Base-by-base conservation (phyloP, 2,113 vertebrate species). In the Rhinoderma darwinii region DNA sequence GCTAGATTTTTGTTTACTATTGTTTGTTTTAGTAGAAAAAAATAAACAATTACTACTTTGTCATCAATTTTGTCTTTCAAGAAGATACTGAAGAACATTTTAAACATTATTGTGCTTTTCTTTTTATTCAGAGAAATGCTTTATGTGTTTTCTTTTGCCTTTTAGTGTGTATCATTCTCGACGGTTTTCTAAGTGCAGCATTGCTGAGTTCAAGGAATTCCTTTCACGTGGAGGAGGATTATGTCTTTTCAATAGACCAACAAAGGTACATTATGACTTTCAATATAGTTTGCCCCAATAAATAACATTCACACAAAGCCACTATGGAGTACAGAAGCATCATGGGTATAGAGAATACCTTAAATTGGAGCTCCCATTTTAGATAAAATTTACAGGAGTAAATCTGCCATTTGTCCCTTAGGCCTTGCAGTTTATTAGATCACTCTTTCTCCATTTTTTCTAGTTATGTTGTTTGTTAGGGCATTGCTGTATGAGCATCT, bases 171-270 rank as follows among this genome's bases (percentile, higher is more conserved):
- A 96, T 70, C 96, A 96, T 89, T 93, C 97, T n/a, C 95, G 97
- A 70, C 96, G 92, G 90, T 99, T 99, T 92, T 99, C 98, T 56
- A 99, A 97, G 90, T 99, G 98, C 93, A 99, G 98, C 91, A 96
- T 99, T 92, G 92, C 96, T 39, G 97, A 98, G 88, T 99, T 97
- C 89, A 98, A 96, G 93, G 97, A 98, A 86, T 99, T 99, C 90
- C 94, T 99, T 63, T 91, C 95, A 88, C 97, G 97, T 92, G 98
- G 98, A 0, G 97, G 97, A 73, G 98, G 98, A 89, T 96, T 97
- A 4, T 99, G 98, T 91, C 96, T 99, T 88, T 99, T 99, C 88
- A 99, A 99, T 91, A 96, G 95, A 88, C 98, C 98, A 39, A 97
- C 93, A 86, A 99, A 98, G 97, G 98, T 99, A 88, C 90, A 86